phyloP scores from a whole-genome alignment of 2,888 invertebrate genomes.

The Drosophila colorata region DNA sequence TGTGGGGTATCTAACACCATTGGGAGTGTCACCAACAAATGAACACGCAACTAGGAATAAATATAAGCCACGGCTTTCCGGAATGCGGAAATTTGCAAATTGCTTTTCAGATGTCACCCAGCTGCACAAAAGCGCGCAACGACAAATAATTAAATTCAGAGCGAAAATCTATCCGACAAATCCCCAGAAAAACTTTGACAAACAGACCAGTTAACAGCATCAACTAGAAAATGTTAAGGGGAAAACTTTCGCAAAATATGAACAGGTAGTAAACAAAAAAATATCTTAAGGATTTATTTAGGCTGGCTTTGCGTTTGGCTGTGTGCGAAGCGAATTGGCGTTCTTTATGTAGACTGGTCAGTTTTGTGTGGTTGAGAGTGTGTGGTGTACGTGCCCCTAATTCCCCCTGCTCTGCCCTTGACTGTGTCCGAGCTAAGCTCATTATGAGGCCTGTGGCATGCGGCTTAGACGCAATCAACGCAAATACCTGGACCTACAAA shows the following conservation, averaged over 20 bases:
- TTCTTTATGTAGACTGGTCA: conserved; percentile 18
- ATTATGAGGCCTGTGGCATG: conserved; percentile 58
- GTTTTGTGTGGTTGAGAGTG: conserved; percentile 2
- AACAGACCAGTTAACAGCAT: conserved; percentile 30
- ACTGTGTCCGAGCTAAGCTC: conserved; percentile 60
- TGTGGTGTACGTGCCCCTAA: neutral
- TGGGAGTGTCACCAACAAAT: conserved; percentile 26
- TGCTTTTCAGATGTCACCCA: conserved; percentile 40
- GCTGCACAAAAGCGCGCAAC: conserved; percentile 7
- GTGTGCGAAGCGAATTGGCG: conserved; percentile 23
- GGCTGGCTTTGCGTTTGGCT: conserved; percentile 8
- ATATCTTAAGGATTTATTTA: conserved; percentile 16
- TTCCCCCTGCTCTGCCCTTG: neutral
- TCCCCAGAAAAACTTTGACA: conserved; percentile 41
- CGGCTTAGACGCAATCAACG: conserved; percentile 57
- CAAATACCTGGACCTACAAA: conserved; percentile 36
- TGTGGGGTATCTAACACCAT: conserved; percentile 9
- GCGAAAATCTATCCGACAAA: conserved; percentile 35
- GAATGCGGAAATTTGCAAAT: conserved; percentile 43
- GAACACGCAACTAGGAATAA: conserved; percentile 3
- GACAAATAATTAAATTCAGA: conserved; percentile 71
- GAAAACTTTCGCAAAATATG: conserved; percentile 32
- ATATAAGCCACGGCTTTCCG: conserved; percentile 32
- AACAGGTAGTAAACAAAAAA: conserved; percentile 1
- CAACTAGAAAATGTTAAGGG: conserved; percentile 22